Evolutionary conservation across 2,113 vertebrate genomes (phyloP).

Genomic region (Melanerpes formicivorus): DNA sequence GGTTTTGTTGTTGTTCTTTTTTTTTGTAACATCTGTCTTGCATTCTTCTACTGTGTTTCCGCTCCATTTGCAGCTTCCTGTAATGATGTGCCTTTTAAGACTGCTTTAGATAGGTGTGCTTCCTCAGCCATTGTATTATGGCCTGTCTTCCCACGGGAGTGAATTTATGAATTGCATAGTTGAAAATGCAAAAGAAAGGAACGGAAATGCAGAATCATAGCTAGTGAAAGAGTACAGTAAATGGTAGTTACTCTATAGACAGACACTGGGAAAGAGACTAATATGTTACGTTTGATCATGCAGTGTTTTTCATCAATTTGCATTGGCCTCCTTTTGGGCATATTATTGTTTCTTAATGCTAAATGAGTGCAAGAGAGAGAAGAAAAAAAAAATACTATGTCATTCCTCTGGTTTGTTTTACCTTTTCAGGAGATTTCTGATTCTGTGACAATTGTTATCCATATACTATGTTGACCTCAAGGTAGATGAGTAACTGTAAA

Average conservation of each 20-base stretch:
- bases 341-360: background rate
- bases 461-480: background rate
- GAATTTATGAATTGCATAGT: background rate
- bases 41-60: background rate
- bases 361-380: background rate
- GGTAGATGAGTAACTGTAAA: background rate
- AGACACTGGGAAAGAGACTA: background rate
- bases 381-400: background rate
- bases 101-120: background rate
- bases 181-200: background rate
- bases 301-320: fast-evolving
- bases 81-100: background rate
- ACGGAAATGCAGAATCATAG: background rate
- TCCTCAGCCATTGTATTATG: background rate
- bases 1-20: too few species aligned
- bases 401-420: background rate
- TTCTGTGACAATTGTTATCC: background rate
- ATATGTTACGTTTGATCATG: background rate
- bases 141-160: background rate
- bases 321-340: background rate
- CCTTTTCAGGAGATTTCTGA: background rate
- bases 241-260: background rate
- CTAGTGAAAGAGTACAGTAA: background rate
- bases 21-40: background rate
- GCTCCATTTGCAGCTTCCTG: background rate